Evolutionary conservation across 2,113 vertebrate genomes (phyloP).

Genomic region (Cavia aperea): DNA sequence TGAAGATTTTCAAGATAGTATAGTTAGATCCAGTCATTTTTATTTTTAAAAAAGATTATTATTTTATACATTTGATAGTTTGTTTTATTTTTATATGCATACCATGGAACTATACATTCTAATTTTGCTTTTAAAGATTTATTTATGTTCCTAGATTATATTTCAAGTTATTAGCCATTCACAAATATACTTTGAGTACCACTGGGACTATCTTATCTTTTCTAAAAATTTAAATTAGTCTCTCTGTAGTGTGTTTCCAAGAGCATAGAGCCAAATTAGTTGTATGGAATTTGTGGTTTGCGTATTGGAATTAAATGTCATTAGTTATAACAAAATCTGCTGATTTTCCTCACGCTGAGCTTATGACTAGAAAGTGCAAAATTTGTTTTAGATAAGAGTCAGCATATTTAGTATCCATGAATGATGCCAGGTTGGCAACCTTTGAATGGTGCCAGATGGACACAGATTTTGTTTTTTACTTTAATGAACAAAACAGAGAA

Average conservation of each 20-base stretch:
- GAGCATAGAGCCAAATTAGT: not conserved
- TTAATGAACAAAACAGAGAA: slow-evolving; percentile 58
- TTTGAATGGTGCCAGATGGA: slow-evolving; percentile 58
- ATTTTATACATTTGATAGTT: slow-evolving; percentile 20
- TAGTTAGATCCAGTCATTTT: not conserved
- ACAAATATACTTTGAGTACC: not conserved
- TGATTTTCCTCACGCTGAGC: slow-evolving; percentile 30
- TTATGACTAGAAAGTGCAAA: slow-evolving; percentile 38
- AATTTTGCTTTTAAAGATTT: slow-evolving; percentile 7
- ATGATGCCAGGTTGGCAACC: slow-evolving; percentile 55
- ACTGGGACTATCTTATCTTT: not conserved
- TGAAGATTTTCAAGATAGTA: not conserved
- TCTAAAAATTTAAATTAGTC: not conserved
- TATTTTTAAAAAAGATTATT: slow-evolving; percentile 24
- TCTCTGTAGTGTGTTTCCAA: not conserved
- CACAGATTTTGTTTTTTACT: slow-evolving; percentile 53
- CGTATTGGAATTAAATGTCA: slow-evolving; percentile 12
- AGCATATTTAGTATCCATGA: slow-evolving; percentile 42
- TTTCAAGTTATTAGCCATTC: slow-evolving; percentile 15
- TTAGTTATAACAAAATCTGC: slow-evolving; percentile 28
- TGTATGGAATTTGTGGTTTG: slow-evolving; percentile 20
- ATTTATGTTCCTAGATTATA: slow-evolving; percentile 26
- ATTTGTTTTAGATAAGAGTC: slow-evolving; percentile 58
- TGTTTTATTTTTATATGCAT: slow-evolving; percentile 4
- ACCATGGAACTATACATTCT: not conserved